Conservation (phyloP, 2,113 vertebrate genomes). For the Tichodroma muraria region DNA sequence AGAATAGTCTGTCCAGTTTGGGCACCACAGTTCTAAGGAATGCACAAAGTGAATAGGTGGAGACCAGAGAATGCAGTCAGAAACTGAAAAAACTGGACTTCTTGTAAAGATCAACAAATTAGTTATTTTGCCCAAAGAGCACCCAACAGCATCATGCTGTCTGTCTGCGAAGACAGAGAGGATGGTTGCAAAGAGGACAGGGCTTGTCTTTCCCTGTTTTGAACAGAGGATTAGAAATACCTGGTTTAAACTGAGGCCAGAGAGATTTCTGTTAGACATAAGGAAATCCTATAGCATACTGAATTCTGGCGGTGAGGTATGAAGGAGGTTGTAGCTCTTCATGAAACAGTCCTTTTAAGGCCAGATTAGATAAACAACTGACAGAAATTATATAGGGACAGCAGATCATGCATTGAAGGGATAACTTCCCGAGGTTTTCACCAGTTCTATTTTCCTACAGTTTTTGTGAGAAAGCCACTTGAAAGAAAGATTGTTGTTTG, state of each 20-base stretch:
- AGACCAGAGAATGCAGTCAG: background rate
- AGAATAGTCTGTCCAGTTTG: background rate
- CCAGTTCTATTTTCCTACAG: background rate
- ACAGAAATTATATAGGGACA: background rate
- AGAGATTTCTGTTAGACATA: background rate
- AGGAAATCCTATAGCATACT: background rate
- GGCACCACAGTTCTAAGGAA: background rate
- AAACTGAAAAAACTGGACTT: background rate
- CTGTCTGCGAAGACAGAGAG: background rate
- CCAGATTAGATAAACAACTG: background rate
- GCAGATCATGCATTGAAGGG: background rate
- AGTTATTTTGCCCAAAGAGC: background rate
- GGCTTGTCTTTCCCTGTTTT: background rate
- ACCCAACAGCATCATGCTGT: rapidly evolving
- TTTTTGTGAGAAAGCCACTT: background rate
- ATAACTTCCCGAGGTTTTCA: background rate
- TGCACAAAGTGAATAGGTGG: background rate
- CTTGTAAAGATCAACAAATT: background rate
- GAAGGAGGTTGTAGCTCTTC: background rate
- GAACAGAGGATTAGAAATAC: background rate
- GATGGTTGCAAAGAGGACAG: background rate
- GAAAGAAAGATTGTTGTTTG: background rate
- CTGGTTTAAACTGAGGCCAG: background rate
- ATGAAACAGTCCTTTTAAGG: background rate
- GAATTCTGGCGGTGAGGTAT: background rate